Percentiles rank a stretch among this genome's conserved stretches.
Conservation (phyloP, 2,797 vertebrate species). For the Malurus leucopterus region DNA sequence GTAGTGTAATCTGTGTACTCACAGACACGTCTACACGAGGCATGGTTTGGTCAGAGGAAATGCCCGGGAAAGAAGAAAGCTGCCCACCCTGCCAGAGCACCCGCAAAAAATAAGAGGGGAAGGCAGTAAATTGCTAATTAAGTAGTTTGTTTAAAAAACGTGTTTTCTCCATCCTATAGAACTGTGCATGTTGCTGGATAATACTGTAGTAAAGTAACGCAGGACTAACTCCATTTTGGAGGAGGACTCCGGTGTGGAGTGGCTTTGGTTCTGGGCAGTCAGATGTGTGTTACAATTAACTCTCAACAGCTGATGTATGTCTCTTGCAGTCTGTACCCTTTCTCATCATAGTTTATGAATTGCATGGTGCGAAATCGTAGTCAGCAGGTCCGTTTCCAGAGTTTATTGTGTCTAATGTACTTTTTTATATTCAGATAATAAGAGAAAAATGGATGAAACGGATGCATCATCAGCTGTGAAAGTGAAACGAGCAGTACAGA, state of each 20-base stretch:
- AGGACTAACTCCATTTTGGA: background rate
- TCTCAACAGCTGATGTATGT: background rate
- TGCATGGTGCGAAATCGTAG: background rate
- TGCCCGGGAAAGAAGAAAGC: background rate
- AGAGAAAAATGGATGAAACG: constrained; percentile 98
- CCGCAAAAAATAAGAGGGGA: fast-evolving
- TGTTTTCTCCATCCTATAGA: fast-evolving
- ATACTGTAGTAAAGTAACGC: background rate
- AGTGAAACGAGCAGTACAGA: constrained; percentile 94
- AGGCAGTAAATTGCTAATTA: background rate
- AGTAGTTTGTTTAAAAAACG: background rate
- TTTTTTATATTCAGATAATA: constrained; percentile 84
- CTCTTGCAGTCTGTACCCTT: background rate
- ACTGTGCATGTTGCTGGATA: background rate
- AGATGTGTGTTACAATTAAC: background rate
- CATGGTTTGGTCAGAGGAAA: background rate
- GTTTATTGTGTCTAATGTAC: background rate
- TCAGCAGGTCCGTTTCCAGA: background rate
- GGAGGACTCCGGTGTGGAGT: background rate
- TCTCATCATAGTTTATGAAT: background rate
- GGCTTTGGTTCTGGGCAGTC: background rate
- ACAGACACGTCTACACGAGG: background rate
- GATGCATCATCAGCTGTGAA: constrained; percentile 96
- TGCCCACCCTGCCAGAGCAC: background rate
- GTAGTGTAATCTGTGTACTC: background rate